Evolutionary conservation across 1,140 invertebrate species (phyloP).

Genomic region (Drosophila erecta): DNA sequence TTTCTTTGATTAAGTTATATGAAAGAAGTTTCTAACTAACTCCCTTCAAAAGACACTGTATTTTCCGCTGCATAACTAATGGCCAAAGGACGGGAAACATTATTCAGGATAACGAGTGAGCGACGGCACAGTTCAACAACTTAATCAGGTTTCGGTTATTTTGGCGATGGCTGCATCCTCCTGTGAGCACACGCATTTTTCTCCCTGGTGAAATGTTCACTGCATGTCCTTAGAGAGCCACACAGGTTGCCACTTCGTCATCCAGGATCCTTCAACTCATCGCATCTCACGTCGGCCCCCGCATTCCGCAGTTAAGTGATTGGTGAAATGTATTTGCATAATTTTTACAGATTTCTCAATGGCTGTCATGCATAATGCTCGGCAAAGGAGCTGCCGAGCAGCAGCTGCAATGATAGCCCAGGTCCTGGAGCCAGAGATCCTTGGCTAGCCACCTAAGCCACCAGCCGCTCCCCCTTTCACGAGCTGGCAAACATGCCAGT

Average conservation of each 20-base stretch:
- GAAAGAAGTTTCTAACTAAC: too few species aligned
- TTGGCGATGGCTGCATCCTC: conserved; percentile 25
- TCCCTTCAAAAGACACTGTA: not conserved
- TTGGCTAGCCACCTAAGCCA: conserved; percentile 5
- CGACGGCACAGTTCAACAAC: conserved; percentile 30
- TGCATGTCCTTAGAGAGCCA: conserved; percentile 15
- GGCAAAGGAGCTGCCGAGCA: conserved; percentile 53
- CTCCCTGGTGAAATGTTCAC: conserved; percentile 13
- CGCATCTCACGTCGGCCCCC: conserved; percentile 5
- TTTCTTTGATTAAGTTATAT: not conserved
- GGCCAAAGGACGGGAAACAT: conserved; percentile 17
- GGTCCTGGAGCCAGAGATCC: conserved; percentile 2
- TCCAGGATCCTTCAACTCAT: conserved; percentile 21
- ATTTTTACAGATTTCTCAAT: conserved; percentile 82
- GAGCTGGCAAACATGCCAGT: conserved; percentile 64
- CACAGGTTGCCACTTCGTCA: conserved; percentile 6
- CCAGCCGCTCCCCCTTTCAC: conserved; percentile 16
- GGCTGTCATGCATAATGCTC: conserved; percentile 70
- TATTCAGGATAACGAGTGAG: conserved; percentile 25
- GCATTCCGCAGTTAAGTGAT: conserved; percentile 71
- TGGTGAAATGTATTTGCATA: conserved; percentile 82
- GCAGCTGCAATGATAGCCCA: conserved; percentile 56
- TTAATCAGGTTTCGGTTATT: conserved; percentile 28
- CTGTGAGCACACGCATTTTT: conserved; percentile 28
- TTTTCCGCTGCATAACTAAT: conserved; percentile 19